These are phyloP conservation scores for Phalloptychus januarius DNA, from an alignment of 2,797 vertebrate species.

Conservation along the genomic window DNA sequence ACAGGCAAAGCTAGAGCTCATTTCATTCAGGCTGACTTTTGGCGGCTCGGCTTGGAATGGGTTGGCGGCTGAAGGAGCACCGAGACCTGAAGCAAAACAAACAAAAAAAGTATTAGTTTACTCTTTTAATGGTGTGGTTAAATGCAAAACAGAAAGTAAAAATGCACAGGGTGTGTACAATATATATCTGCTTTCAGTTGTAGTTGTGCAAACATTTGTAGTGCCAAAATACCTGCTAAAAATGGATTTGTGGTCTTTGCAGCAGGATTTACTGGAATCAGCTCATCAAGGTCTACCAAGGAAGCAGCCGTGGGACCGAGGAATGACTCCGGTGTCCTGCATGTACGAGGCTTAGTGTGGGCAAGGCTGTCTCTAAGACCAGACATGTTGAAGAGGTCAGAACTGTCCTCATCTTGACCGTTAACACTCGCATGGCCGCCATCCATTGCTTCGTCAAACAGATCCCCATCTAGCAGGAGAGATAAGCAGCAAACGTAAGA, in stretches of 20 bases:
- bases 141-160: not conserved
- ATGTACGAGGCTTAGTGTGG: conserved; percentile 71
- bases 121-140: not conserved
- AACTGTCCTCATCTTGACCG: conserved; percentile 76
- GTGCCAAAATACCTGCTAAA: conserved; percentile 71
- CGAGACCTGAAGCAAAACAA: conserved; percentile 74
- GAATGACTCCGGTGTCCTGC: conserved; percentile 89
- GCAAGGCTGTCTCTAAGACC: conserved; percentile 82
- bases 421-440: conserved; percentile 84
- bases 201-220: not conserved
- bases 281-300: conserved; percentile 89
- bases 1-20: conserved; percentile 81
- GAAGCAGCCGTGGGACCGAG: conserved; percentile 89
- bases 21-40: conserved; percentile 89
- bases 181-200: not conserved
- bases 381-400: conserved; percentile 84
- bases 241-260: conserved; percentile 90
- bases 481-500: not conserved
- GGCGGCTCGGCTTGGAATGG: conserved; percentile 88
- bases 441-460: conserved; percentile 87
- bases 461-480: conserved; percentile 82
- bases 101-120: not conserved
- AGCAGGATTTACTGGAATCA: conserved; percentile 81
- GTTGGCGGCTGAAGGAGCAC: conserved; percentile 85
- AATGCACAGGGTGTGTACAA: not conserved